Conservation (phyloP, 2,888 invertebrate genomes). For the Sclerodermus sp. region DNA sequence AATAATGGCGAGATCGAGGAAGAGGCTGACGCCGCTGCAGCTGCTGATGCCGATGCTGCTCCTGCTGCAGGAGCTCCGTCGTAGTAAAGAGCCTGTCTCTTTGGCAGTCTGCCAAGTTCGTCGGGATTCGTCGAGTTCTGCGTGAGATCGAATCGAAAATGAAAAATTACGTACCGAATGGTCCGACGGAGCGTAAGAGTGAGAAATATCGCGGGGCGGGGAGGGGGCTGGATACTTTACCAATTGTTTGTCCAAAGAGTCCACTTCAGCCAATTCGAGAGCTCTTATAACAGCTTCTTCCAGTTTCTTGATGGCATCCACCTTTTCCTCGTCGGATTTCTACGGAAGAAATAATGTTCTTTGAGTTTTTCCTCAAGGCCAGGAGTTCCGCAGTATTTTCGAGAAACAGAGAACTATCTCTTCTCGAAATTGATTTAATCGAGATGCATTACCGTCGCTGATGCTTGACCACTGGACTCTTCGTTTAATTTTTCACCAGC, state of each 20-base stretch:
- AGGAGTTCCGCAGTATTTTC: too few relatives aligned
- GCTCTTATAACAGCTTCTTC: background rate
- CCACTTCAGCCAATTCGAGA: background rate
- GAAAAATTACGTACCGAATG: too few relatives aligned
- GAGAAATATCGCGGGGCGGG: too few relatives aligned
- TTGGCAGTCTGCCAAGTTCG: slow-evolving; percentile 1
- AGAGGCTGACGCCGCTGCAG: background rate
- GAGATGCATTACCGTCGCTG: too few relatives aligned
- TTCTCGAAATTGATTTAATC: too few relatives aligned
- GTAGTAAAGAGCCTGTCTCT: slow-evolving; percentile 6
- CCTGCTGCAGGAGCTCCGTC: background rate
- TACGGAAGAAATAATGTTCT: too few relatives aligned
- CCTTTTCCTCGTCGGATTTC: too few relatives aligned
- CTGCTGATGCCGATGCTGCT: background rate
- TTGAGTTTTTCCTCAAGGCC: too few relatives aligned
- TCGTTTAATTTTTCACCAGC: background rate
- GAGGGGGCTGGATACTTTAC: too few relatives aligned
- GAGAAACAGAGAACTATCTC: too few relatives aligned
- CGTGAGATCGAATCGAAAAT: background rate
- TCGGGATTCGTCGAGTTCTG: slow-evolving; percentile 2
- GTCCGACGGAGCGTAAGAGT: too few relatives aligned
- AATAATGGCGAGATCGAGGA: background rate
- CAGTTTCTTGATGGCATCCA: background rate
- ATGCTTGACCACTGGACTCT: too few relatives aligned
- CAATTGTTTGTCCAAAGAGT: background rate